These are phyloP conservation scores for Perccottus glenii DNA, from an alignment of 2,113 vertebrate genomes.

Conservation along the genomic window DNA sequence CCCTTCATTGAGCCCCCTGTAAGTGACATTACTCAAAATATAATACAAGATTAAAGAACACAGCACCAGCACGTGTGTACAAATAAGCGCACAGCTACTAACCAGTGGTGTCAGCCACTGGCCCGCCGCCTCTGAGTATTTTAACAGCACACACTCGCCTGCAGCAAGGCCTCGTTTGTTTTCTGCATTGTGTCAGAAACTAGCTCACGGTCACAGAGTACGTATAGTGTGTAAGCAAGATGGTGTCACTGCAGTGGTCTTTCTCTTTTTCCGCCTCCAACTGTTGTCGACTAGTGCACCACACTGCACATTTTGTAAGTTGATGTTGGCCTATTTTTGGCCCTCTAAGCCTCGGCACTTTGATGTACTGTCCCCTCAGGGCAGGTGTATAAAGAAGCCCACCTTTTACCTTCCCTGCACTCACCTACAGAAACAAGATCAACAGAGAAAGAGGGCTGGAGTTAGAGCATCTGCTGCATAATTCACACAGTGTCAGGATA, in stretches of 20 bases:
- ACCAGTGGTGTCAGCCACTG: constrained; percentile 35
- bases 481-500: constrained; percentile 70
- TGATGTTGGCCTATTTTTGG: constrained; percentile 56
- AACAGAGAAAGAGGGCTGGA: constrained; percentile 53
- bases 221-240: constrained; percentile 50
- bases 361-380: constrained; percentile 55
- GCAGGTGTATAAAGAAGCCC: constrained; percentile 50
- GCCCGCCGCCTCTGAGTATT: constrained; percentile 16
- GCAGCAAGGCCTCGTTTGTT: constrained; percentile 5
- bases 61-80: neutral
- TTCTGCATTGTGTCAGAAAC: constrained; percentile 21
- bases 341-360: constrained; percentile 46
- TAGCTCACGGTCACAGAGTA: constrained; percentile 16
- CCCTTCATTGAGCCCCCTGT: constrained; percentile 93
- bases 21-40: constrained; percentile 65
- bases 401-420: constrained; percentile 54
- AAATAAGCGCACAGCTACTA: neutral
- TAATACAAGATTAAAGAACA: neutral
- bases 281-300: constrained; percentile 56
- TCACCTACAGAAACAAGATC: constrained; percentile 66
- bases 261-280: constrained; percentile 36
- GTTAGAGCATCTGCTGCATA: constrained; percentile 67
- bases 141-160: constrained; percentile 15
- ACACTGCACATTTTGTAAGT: constrained; percentile 57
- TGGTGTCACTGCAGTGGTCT: constrained; percentile 50